Base-by-base conservation (phyloP, 1,140 invertebrate genomes). In the Drosophila prosaltans region DNA sequence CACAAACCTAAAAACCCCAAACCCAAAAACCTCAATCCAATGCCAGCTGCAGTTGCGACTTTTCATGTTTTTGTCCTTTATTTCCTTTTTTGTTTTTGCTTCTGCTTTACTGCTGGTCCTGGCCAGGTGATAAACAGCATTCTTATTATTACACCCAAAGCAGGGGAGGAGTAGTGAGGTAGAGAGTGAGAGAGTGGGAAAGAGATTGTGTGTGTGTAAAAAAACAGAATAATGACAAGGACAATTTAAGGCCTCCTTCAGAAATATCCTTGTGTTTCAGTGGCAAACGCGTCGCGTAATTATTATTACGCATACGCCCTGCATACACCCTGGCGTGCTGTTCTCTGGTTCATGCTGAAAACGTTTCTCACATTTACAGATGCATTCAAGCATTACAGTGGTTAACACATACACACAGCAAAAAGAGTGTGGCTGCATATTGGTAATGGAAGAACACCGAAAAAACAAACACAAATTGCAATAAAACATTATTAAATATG, bases 271-370 rank as follows among this genome's bases (percentile, higher is more conserved):
- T 51, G 45, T 71, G 76, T 67, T 67, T 64, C 65, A 62, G 61
- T 65, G 61, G 58, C 43, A 61, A 65, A 68, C 64, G 73, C 66
- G 55, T 41, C 69, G 65, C 75, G 74, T 88, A 79, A 86, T 86
- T 86, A 88, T 88, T 88, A 86, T 86, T 88, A 77, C 82, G 82
- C 71, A 88, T 88, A 82, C 83, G 83, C 82, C 69, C 69, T 58
- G 67, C 72, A 62, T 43, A 45, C 48, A 65, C 24, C 43, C 55
- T 32, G 59, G 32, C 32, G 32, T 36, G 32, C 32, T 5, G 32
- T 36, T 36, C 32, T 36, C 32, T 36, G 32, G 32, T 4, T 36
- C 32, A 36, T 7, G 32, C 16, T 4, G 32, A 36, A 36, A 21
- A 36, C 43, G 28, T 74, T 71, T 65, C 70, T 71, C 67, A 60